Percentiles rank a stretch among this genome's conserved stretches.
Evolutionary conservation across 2,797 vertebrate genomes (phyloP).

Genomic region (Notamacropus eugenii): DNA sequence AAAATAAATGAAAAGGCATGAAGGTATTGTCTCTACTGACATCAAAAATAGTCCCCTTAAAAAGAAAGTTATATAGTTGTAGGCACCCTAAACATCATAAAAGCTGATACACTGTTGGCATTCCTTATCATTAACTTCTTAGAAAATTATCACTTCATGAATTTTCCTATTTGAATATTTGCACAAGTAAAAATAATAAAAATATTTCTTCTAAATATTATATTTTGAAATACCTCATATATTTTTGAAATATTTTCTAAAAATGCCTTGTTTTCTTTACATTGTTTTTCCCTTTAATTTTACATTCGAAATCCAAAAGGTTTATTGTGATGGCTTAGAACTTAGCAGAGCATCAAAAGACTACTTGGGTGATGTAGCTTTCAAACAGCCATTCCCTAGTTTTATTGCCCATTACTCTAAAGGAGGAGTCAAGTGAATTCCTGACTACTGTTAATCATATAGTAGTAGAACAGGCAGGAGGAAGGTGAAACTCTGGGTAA

Average conservation of each 20-base stretch:
- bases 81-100: constrained; percentile 15
- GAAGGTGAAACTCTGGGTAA: no score
- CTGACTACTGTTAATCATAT: no score
- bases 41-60: neutral
- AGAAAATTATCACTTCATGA: neutral
- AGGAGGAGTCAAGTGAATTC: no score
- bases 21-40: constrained; percentile 16
- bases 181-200: constrained; percentile 5
- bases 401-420: no score
- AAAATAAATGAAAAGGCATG: neutral
- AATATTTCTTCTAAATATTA: neutral
- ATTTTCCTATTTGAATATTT: constrained; percentile 32
- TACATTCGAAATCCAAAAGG: neutral
- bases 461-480: no score
- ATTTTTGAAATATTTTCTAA: neutral
- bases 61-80: constrained; percentile 34
- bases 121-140: no score
- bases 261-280: constrained; percentile 12
- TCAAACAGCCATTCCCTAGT: no score
- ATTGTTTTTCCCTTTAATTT: neutral
- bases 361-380: no score
- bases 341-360: no score
- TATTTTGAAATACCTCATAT: constrained; percentile 14
- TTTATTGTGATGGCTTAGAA: neutral
- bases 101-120: constrained; percentile 6